phyloP scores from a whole-genome alignment of 2,797 vertebrate genomes.

The Amazona ochrocephala region DNA sequence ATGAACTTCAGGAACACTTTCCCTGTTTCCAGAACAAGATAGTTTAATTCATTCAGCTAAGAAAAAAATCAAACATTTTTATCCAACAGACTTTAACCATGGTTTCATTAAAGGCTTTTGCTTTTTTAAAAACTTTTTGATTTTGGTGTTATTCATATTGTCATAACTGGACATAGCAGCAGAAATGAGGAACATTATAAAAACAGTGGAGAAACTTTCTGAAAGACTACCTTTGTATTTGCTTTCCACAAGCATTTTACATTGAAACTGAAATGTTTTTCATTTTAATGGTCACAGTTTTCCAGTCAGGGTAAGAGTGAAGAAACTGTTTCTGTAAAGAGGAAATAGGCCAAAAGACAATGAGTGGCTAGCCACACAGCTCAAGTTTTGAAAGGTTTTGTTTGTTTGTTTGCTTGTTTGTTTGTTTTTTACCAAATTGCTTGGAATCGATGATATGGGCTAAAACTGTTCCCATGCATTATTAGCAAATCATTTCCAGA shows the following conservation, averaged over 20 bases:
- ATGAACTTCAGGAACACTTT: conserved; percentile 14
- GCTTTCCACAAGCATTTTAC: conserved; percentile 3
- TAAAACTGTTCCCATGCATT: background rate
- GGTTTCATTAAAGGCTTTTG: background rate
- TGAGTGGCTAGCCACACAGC: background rate
- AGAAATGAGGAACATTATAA: background rate
- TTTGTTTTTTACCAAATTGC: background rate
- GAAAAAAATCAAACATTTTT: background rate
- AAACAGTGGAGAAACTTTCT: background rate
- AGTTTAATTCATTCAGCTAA: background rate
- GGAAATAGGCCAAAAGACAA: background rate
- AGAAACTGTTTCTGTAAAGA: background rate
- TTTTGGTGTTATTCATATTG: background rate
- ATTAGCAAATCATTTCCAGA: background rate
- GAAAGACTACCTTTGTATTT: background rate
- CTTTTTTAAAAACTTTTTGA: rapidly evolving
- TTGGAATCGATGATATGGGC: background rate
- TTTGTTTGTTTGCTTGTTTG: background rate
- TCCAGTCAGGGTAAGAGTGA: background rate
- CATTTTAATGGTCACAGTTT: background rate
- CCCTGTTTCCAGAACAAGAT: background rate
- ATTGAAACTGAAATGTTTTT: background rate
- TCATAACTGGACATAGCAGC: background rate
- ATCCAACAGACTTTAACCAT: background rate
- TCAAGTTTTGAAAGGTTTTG: background rate